Percentiles rank a stretch among this genome's conserved stretches.
Evolutionary conservation across 1,140 invertebrate genomes (phyloP).

Genomic region (Ceratitis capitata): DNA sequence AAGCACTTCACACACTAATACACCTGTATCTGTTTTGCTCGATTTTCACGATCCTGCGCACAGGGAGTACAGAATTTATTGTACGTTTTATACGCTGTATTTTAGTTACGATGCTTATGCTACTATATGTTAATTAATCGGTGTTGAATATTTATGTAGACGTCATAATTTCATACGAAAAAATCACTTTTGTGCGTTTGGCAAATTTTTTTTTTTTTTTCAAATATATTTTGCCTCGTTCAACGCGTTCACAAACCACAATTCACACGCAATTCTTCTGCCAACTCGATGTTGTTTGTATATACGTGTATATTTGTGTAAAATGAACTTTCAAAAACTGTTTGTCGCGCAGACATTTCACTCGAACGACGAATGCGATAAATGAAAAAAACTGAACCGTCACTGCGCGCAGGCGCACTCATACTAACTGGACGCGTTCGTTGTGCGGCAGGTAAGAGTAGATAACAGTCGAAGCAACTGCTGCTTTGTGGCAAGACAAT

Average conservation of each 20-base stretch:
- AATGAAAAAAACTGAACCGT: conserved; percentile 20
- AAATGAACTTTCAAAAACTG: not conserved
- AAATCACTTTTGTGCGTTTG: not conserved
- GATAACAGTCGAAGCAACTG: not conserved
- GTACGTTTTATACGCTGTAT: not conserved
- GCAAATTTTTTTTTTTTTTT: not conserved
- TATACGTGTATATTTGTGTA: not conserved
- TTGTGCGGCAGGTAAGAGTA: conserved; percentile 7
- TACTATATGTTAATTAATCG: no score
- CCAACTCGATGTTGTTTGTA: not conserved
- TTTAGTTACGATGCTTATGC: no score
- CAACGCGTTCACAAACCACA: conserved; percentile 8
- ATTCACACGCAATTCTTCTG: not conserved
- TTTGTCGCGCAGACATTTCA: not conserved
- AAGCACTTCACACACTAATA: not conserved
- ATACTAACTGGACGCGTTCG: not conserved
- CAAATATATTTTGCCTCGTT: no score
- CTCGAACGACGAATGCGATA: not conserved
- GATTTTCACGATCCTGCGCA: not conserved
- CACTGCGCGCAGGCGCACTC: conserved; percentile 29
- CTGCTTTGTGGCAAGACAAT: not conserved
- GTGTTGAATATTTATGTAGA: no score
- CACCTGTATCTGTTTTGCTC: not conserved
- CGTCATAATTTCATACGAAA: not conserved
- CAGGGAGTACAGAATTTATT: not conserved